Conservation (phyloP, 2,797 vertebrate genomes). For the Champsocephalus esox region DNA sequence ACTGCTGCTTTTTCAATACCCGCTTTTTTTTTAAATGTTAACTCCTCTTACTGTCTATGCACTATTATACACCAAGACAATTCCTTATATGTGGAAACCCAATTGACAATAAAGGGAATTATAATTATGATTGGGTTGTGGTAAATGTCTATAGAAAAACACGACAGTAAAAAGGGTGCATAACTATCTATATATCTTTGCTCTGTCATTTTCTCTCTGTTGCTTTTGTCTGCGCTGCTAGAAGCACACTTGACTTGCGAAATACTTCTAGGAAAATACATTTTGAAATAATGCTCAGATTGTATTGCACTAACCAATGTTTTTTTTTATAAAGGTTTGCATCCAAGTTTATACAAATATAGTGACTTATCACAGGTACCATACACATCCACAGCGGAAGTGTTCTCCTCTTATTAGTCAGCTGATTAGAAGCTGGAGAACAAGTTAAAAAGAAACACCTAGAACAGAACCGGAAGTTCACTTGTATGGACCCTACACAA, state of each 20-base stretch:
- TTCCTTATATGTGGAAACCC: too few species aligned
- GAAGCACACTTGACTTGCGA: not conserved
- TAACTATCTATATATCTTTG: not conserved
- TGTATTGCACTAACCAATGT: rapidly evolving
- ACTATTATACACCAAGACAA: too few species aligned
- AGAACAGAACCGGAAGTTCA: not conserved
- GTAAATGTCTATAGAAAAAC: too few species aligned
- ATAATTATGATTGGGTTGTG: too few species aligned
- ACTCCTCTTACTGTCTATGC: too few species aligned
- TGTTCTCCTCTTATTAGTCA: constrained; percentile 66
- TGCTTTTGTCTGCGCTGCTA: constrained; percentile 64
- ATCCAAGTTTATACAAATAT: not conserved
- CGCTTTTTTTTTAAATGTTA: too few species aligned
- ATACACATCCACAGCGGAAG: constrained; percentile 63
- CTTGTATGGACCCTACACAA: not conserved
- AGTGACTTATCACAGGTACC: not conserved
- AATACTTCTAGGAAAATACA: not conserved
- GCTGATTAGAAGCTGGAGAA: constrained; percentile 69
- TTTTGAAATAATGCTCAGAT: rapidly evolving
- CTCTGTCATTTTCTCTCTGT: constrained; percentile 25
- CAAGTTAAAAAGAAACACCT: rapidly evolving
- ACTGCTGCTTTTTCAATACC: too few species aligned
- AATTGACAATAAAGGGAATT: too few species aligned
- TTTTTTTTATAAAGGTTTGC: not conserved
- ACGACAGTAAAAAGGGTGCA: too few species aligned